phyloP scores from a whole-genome alignment of 2,888 invertebrate species.

The Lapara coniferarum region DNA sequence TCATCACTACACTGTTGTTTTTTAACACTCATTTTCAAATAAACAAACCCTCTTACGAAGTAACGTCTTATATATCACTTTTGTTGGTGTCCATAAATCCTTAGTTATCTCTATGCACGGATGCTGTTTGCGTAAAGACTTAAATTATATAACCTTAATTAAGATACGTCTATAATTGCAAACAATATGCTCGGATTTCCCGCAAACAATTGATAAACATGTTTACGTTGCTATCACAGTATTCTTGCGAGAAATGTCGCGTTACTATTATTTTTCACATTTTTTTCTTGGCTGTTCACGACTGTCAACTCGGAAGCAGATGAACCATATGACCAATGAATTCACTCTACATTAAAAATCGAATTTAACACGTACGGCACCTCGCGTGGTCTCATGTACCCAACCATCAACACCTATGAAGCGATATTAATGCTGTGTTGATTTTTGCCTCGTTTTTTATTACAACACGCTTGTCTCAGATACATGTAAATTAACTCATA shows the following conservation, averaged over 20 bases:
- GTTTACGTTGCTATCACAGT: conserved; percentile 26
- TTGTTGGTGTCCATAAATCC: conserved; percentile 65
- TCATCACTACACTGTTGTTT: conserved; percentile 60
- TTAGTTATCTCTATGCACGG: conserved; percentile 56
- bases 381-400: conserved; percentile 29
- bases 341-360: conserved; percentile 31
- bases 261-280: conserved; percentile 25
- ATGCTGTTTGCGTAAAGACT: conserved; percentile 61
- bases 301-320: conserved; percentile 46
- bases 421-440: conserved; percentile 29
- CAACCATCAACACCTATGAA: conserved; percentile 31
- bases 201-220: conserved; percentile 68
- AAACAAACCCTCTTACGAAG: conserved; percentile 34
- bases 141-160: conserved; percentile 63
- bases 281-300: conserved; percentile 41
- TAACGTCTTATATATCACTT: conserved; percentile 40
- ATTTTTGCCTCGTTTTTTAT: conserved; percentile 16
- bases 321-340: conserved; percentile 45
- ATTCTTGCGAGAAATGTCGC: not conserved
- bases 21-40: conserved; percentile 58
- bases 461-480: conserved; percentile 3
- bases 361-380: conserved; percentile 30
- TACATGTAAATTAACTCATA: conserved; percentile 16
- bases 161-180: conserved; percentile 52
- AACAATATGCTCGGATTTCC: conserved; percentile 70